Evolutionary conservation across 1,140 invertebrate species (phyloP).

Genomic region (Orius laevigatus): DNA sequence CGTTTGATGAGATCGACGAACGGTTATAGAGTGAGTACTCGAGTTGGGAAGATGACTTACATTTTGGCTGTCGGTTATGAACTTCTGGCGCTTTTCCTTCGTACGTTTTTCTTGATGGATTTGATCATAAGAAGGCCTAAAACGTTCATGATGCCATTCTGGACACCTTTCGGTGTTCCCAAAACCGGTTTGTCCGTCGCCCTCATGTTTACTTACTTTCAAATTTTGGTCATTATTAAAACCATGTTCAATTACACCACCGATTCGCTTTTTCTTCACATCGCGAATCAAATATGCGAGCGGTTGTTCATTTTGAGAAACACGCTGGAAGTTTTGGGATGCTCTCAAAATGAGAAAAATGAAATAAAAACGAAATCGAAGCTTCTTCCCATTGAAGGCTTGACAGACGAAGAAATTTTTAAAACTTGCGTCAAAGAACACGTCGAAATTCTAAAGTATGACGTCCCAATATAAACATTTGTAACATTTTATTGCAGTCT

Average conservation of each 20-base stretch:
- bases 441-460: conserved; percentile 5
- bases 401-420: neutral
- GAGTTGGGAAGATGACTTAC: neutral
- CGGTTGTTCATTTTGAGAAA: neutral
- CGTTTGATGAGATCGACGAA: neutral
- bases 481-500: neutral
- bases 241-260: conserved; percentile 3
- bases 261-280: neutral
- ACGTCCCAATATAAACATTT: neutral
- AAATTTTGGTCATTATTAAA: neutral
- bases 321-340: no score
- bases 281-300: conserved; percentile 1
- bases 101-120: neutral
- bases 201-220: neutral
- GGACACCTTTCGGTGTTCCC: neutral
- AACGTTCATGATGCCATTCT: conserved; percentile 1
- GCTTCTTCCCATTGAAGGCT: no score
- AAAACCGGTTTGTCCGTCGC: neutral
- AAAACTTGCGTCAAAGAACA: conserved; percentile 4
- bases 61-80: neutral
- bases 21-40: neutral
- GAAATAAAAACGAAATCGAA: no score
- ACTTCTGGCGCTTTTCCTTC: neutral
- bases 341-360: no score
- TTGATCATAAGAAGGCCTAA: neutral